phyloP scores from a whole-genome alignment of 1,140 invertebrate genomes.

The Stenopsyche tienmushanensis region DNA sequence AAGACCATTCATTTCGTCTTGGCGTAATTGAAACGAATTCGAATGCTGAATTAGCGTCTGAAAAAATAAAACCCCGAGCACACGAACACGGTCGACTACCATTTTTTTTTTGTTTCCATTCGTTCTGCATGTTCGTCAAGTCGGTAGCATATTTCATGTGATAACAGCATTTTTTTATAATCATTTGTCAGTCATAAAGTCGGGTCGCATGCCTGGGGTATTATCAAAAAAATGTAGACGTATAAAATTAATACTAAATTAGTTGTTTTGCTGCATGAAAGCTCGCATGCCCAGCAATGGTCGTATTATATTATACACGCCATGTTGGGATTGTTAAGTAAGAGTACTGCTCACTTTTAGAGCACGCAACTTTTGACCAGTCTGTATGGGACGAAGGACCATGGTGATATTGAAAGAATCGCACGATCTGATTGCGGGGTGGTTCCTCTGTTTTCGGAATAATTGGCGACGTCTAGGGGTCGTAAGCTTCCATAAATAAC shows the following conservation, averaged over 20 bases:
- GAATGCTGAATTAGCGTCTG: too few relatives aligned
- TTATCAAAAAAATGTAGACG: constrained; percentile 31
- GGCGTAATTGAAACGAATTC: too few relatives aligned
- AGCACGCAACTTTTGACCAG: constrained; percentile 12
- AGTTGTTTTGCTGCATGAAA: constrained; percentile 31
- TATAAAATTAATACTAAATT: constrained; percentile 33
- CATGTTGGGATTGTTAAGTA: constrained; percentile 12
- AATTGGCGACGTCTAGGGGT: too few relatives aligned
- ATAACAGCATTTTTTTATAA: constrained; percentile 31
- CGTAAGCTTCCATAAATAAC: too few relatives aligned
- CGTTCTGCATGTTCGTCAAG: too few relatives aligned
- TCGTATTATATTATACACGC: constrained; percentile 1
- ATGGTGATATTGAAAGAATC: neutral
- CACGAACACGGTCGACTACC: too few relatives aligned
- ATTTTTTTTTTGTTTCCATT: too few relatives aligned
- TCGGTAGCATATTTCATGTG: constrained; percentile 25
- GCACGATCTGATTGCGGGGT: neutral
- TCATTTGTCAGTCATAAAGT: constrained; percentile 30
- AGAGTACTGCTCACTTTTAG: neutral
- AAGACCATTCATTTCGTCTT: too few relatives aligned
- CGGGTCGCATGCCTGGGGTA: constrained; percentile 19
- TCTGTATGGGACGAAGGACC: constrained; percentile 5
- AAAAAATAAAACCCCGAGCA: too few relatives aligned
- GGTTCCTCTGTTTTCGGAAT: too few relatives aligned
- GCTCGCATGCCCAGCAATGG: constrained; percentile 19